Evolutionary conservation across 2,888 invertebrate genomes (phyloP).

Genomic region (Apamea epomidion): DNA sequence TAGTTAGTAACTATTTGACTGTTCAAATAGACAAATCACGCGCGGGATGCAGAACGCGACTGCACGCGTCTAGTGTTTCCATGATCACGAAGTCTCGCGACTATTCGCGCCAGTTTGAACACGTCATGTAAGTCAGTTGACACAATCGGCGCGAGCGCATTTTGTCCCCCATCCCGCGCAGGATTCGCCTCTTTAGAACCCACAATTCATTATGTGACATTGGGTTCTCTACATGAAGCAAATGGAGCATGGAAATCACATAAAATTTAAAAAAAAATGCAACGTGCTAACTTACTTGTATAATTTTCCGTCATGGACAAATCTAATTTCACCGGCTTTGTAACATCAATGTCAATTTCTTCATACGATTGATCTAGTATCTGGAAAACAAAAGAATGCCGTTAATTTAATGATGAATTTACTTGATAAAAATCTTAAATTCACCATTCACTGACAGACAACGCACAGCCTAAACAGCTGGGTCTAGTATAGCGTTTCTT

Average conservation of each 20-base stretch:
- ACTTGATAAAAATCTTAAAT: too few relatives aligned
- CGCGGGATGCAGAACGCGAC: neutral
- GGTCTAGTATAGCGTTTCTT: neutral
- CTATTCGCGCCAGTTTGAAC: neutral
- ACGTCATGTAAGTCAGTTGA: neutral
- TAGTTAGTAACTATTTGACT: neutral
- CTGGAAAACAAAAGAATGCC: slow-evolving; percentile 75
- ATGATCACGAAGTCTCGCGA: neutral
- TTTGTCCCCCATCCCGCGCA: too few relatives aligned
- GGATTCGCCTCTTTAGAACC: neutral
- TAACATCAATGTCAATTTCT: slow-evolving; percentile 93
- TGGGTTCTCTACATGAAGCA: neutral
- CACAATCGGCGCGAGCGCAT: neutral
- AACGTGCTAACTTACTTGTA: slow-evolving; percentile 78
- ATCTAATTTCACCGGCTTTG: slow-evolving; percentile 90
- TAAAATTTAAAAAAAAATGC: neutral
- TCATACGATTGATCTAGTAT: slow-evolving; percentile 94
- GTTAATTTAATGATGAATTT: neutral
- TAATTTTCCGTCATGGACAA: slow-evolving; percentile 90
- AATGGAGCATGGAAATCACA: neutral
- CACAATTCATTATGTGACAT: neutral
- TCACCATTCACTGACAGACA: too few relatives aligned
- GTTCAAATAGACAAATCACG: neutral
- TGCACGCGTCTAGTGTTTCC: neutral
- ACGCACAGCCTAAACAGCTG: neutral